Conservation (phyloP, 2,113 vertebrate species). For the Catharus minimus region DNA sequence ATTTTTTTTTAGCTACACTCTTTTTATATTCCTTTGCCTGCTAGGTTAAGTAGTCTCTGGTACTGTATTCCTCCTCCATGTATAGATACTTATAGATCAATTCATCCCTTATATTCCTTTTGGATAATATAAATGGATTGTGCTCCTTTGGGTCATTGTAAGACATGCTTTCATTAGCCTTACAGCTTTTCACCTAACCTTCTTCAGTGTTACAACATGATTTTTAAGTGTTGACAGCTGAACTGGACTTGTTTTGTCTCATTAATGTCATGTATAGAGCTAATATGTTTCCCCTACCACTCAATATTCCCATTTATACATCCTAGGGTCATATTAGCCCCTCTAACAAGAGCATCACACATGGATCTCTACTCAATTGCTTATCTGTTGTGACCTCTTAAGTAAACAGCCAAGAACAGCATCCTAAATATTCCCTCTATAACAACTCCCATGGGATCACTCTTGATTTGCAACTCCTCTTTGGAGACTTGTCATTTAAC, state of each 20-base stretch:
- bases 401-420: slow-evolving; percentile 26
- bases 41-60: not conserved
- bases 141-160: not conserved
- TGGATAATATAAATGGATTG: not conserved
- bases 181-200: not conserved
- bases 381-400: not conserved
- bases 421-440: slow-evolving; percentile 7
- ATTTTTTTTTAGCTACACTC: not conserved
- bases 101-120: not conserved
- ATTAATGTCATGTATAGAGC: not conserved
- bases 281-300: not conserved
- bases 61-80: not conserved
- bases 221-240: not conserved
- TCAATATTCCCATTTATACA: slow-evolving; percentile 20
- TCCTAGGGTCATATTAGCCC: not conserved
- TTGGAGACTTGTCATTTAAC: slow-evolving; percentile 23
- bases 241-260: not conserved
- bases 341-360: not conserved
- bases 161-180: not conserved
- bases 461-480: slow-evolving; percentile 26
- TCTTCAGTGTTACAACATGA: not conserved
- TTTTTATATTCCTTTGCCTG: not conserved
- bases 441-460: slow-evolving; percentile 10
- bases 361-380: not conserved
- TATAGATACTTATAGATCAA: not conserved